Conservation (phyloP, 2,797 vertebrate genomes). For the Cyclopterus lumpus region DNA sequence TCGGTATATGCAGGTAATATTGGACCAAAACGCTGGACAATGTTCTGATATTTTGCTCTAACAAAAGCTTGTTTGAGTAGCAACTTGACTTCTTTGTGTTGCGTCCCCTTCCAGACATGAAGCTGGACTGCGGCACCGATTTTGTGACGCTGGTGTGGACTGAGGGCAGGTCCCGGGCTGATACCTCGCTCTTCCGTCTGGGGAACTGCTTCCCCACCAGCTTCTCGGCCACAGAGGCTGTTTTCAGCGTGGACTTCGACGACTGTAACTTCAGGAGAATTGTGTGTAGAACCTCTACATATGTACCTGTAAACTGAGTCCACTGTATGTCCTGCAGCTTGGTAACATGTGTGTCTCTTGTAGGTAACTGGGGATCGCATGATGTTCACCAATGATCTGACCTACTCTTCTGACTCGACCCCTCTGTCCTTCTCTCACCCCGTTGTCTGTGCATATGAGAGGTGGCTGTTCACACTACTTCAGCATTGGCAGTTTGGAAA, state of each 20-base stretch:
- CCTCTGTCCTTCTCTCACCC: slow-evolving; percentile 36
- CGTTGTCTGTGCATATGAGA: slow-evolving; percentile 74
- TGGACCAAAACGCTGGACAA: too few species aligned
- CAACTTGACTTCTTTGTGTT: background rate
- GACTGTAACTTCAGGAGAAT: slow-evolving; percentile 74
- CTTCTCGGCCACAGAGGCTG: slow-evolving; percentile 45
- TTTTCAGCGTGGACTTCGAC: slow-evolving; percentile 66
- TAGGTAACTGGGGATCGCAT: slow-evolving; percentile 75
- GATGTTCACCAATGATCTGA: slow-evolving; percentile 72
- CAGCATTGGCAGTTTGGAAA: background rate
- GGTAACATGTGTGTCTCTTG: background rate
- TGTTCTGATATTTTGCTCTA: too few species aligned
- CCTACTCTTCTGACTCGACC: slow-evolving; percentile 41
- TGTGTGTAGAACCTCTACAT: slow-evolving; percentile 45
- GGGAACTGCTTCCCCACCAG: slow-evolving; percentile 76
- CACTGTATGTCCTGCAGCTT: accelerated
- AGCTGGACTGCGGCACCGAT: slow-evolving; percentile 72
- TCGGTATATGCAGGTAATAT: slow-evolving; percentile 70
- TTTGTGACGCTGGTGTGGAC: slow-evolving; percentile 75
- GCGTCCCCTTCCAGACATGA: slow-evolving; percentile 58
- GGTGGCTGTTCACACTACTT: slow-evolving; percentile 46
- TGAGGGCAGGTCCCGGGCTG: slow-evolving; percentile 44
- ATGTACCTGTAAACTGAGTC: accelerated
- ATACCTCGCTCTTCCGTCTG: slow-evolving; percentile 66
- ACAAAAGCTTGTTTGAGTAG: background rate